Percentiles rank a stretch among this genome's conserved stretches.
These are phyloP conservation scores for Neofelis nebulosa DNA, from an alignment of 2,113 vertebrate species.

Conservation along the genomic window DNA sequence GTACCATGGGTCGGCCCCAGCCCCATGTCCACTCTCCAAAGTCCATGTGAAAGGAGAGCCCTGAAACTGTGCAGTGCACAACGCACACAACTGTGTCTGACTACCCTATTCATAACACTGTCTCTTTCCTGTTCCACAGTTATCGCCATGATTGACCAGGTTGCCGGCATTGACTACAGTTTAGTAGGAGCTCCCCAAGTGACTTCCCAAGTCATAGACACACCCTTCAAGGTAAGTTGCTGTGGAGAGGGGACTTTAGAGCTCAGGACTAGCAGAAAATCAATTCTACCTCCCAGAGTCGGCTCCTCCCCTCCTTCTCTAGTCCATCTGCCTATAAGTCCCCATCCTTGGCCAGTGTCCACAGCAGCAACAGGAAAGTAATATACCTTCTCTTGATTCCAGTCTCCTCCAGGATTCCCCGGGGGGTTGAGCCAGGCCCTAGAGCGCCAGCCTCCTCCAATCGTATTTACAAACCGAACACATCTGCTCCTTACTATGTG, in stretches of 20 bases:
- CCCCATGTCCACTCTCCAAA: neutral
- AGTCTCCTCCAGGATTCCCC: neutral
- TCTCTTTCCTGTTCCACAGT: conserved; percentile 68
- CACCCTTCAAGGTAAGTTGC: conserved; percentile 79
- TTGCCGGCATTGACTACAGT: conserved; percentile 80
- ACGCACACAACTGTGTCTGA: neutral
- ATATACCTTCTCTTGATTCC: neutral
- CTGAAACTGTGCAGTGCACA: neutral
- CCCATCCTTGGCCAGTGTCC: neutral
- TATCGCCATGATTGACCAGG: conserved; percentile 70
- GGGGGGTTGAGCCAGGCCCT: neutral
- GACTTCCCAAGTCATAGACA: conserved; percentile 42
- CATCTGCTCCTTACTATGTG: neutral
- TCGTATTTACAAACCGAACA: neutral
- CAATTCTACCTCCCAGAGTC: neutral
- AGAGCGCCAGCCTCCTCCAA: neutral
- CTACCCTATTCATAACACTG: neutral
- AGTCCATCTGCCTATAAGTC: neutral
- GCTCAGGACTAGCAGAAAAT: neutral
- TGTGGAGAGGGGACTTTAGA: neutral
- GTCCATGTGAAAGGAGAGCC: neutral
- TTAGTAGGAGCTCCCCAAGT: conserved; percentile 78
- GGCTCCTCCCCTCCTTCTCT: neutral
- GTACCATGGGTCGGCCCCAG: neutral
- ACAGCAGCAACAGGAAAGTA: neutral